Conservation (phyloP, 2,888 invertebrate genomes). For the Minunthozetes semirufus region DNA sequence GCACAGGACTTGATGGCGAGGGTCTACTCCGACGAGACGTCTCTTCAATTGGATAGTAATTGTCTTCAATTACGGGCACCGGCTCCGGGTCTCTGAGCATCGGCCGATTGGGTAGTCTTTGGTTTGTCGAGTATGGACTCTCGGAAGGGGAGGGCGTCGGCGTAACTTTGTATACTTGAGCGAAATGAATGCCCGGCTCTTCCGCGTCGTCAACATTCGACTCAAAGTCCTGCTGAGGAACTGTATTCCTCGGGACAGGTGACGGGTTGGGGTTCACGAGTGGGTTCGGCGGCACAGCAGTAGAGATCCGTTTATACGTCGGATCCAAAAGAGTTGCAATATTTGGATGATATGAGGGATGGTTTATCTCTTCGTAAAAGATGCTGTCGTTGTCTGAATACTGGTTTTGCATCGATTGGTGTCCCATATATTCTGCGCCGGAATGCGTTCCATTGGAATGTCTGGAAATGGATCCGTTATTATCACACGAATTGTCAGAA, state of each 20-base stretch:
- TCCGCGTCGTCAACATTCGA: slow-evolving; percentile 46
- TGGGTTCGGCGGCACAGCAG: slow-evolving; percentile 27
- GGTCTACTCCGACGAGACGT: not conserved
- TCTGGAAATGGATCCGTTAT: not conserved
- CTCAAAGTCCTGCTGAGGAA: slow-evolving; percentile 35
- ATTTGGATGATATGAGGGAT: slow-evolving; percentile 49
- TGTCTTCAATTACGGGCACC: slow-evolving; percentile 21
- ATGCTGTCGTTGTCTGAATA: slow-evolving; percentile 6
- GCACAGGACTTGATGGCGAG: slow-evolving; percentile 48
- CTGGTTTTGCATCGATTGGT: not conserved
- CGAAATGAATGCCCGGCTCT: slow-evolving; percentile 18
- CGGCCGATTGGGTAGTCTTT: not conserved
- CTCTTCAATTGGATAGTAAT: not conserved
- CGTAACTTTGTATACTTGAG: slow-evolving; percentile 30
- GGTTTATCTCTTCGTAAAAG: slow-evolving; percentile 28
- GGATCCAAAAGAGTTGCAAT: slow-evolving; percentile 64
- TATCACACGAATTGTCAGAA: slow-evolving; percentile 1
- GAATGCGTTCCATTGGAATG: not conserved
- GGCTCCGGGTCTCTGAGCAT: not conserved
- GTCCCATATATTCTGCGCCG: not conserved
- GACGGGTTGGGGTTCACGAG: slow-evolving; percentile 45
- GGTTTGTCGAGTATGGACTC: slow-evolving; percentile 16
- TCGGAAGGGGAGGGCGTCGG: not conserved
- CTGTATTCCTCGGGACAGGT: slow-evolving; percentile 40
- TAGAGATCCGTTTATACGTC: slow-evolving; percentile 53